phyloP scores from a whole-genome alignment of 1,140 invertebrate genomes.

The Hylaeus volcanicus region DNA sequence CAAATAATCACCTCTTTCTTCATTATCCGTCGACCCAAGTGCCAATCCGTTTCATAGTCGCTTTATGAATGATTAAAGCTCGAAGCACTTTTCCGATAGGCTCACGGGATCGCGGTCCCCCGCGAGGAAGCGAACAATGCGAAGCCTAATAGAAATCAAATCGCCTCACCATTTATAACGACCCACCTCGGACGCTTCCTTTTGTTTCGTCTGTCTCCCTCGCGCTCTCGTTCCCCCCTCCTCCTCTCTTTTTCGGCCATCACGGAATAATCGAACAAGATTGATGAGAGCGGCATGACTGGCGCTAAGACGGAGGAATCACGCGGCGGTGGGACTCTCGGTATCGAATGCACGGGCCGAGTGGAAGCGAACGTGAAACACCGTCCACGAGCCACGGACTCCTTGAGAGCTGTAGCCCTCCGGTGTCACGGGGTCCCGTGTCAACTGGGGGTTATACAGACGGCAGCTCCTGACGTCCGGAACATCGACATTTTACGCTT shows the following conservation, averaged over 20 bases:
- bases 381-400: neutral
- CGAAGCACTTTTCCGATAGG: neutral
- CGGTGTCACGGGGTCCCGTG: constrained; percentile 18
- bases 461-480: constrained; percentile 58
- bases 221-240: neutral
- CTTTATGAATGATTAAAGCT: too few species aligned
- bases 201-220: constrained; percentile 47
- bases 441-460: constrained; percentile 23
- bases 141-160: constrained; percentile 79
- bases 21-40: too few species aligned
- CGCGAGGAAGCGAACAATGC: constrained; percentile 71
- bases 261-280: constrained; percentile 81
- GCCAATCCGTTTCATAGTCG: too few species aligned
- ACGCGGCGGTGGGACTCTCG: constrained; percentile 35
- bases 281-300: constrained; percentile 80
- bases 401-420: neutral
- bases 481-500: constrained; percentile 71
- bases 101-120: constrained; percentile 41
- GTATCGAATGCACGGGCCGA: constrained; percentile 24
- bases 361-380: constrained; percentile 1
- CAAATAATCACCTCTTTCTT: too few species aligned
- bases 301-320: constrained; percentile 56
- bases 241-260: constrained; percentile 75
- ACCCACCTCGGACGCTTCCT: constrained; percentile 61
- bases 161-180: constrained; percentile 74